phyloP scores from a whole-genome alignment of 1,140 invertebrate species.

The Aphelinus atriplicis region DNA sequence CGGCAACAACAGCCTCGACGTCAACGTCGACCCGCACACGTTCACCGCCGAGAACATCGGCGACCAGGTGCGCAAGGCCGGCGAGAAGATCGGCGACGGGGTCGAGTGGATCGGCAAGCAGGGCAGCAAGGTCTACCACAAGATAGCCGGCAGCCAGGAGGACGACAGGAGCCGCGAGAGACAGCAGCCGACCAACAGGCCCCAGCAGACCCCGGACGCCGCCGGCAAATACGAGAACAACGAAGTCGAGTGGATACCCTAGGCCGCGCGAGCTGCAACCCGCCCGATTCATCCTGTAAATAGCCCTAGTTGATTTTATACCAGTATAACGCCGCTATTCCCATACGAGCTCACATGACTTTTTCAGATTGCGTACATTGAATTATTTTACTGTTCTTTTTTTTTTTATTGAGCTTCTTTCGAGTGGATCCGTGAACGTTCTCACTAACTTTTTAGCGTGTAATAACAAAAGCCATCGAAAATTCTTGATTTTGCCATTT shows the following conservation, averaged over 20 bases:
- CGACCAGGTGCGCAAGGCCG: conserved; percentile 75
- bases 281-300: no score
- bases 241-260: conserved; percentile 64
- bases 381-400: conserved; percentile 12
- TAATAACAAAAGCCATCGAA: no score
- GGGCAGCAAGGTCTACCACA: conserved; percentile 69
- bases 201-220: conserved; percentile 23
- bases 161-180: conserved; percentile 34
- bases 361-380: no score
- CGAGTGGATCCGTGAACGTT: no score
- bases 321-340: no score
- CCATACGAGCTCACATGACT: no score
- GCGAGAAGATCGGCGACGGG: conserved; percentile 75
- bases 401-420: not conserved
- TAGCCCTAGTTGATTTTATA: no score
- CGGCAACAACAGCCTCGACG: conserved; percentile 72
- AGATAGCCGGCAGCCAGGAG: conserved; percentile 54
- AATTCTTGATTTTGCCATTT: no score
- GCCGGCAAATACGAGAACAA: conserved; percentile 56
- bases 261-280: conserved; percentile 19
- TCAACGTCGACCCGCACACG: conserved; percentile 79
- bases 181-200: not conserved
- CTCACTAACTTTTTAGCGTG: no score
- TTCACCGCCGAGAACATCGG: conserved; percentile 78
- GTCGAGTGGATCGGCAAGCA: conserved; percentile 68